Base-by-base conservation (phyloP, 1,140 invertebrate genomes). In the Drosophila sucinea region DNA sequence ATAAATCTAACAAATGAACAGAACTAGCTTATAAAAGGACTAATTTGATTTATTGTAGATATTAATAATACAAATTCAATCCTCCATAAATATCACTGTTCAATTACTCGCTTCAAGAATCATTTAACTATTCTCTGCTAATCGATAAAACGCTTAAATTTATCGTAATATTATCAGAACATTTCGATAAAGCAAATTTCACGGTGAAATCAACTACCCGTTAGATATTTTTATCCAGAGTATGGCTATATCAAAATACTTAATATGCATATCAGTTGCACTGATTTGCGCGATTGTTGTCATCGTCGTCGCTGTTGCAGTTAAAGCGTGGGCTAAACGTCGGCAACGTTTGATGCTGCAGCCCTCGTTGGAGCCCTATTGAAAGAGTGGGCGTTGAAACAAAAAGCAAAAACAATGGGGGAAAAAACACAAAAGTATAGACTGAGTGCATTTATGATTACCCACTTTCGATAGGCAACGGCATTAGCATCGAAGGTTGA, bases 291-390 rank as follows among this genome's bases (percentile, higher is more conserved):
- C 41, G 30, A 62, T 62, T 62, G 60, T 57, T 73, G 70, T 60
- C 35, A 27, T 38, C 10, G 54, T 56, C 55, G 17, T 33, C 17
- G 40, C 47, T 63, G 70, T 60, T 27, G 44, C 10, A 27, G 44
- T 33, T 58, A 32, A 17, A 66, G 62, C 81, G 82, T 85, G 79
- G 82, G 82, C 41, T 55, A 55, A 44, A 44, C 56, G 70, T 55
- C 75, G 83, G 82, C 71, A 68, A 74, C 82, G 79, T 82, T 86
- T 85, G 83, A 86, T 60, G 83, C 63, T 32, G 40, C 60, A 58
- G 38, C 57, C 27, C 55, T 38, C 38, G 23, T 54, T 17, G n/a
- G 6, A 29, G 38, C 55, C 64, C 70, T 30, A 44, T 55, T 11
- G 11, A 77, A 75, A 79, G 77, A 60, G 77, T 60, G 25, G 38